phyloP scores from a whole-genome alignment of 1,140 invertebrate genomes.

The Anthonomus grandis region DNA sequence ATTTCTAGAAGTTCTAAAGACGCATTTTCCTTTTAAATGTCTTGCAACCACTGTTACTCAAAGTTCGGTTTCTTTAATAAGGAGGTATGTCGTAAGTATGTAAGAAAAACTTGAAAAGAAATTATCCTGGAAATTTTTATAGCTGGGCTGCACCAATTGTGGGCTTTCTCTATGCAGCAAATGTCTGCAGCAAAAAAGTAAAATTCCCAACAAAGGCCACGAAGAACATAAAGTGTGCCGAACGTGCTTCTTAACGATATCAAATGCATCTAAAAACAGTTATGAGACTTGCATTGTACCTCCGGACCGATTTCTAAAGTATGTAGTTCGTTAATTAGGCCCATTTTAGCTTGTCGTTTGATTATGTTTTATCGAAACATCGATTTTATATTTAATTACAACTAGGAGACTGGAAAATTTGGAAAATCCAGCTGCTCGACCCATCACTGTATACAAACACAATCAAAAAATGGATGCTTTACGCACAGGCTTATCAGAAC shows the following conservation, averaged over 20 bases:
- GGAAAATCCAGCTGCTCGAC: slow-evolving; percentile 48
- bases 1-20: no score
- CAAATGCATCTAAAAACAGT: slow-evolving; percentile 31
- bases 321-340: slow-evolving; percentile 17
- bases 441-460: slow-evolving; percentile 53
- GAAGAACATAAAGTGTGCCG: slow-evolving; percentile 52
- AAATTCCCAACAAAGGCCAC: slow-evolving; percentile 41
- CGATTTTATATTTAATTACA: slow-evolving; percentile 15
- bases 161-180: slow-evolving; percentile 63
- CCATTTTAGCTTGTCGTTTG: neutral
- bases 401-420: slow-evolving; percentile 47
- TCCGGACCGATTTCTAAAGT: slow-evolving; percentile 54
- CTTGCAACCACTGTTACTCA: slow-evolving; percentile 52
- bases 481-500: slow-evolving; percentile 45
- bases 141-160: slow-evolving; percentile 62
- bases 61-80: slow-evolving; percentile 54
- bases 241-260: slow-evolving; percentile 43
- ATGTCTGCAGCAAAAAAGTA: slow-evolving; percentile 54
- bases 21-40: no score
- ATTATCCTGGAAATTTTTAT: neutral
- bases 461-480: slow-evolving; percentile 47
- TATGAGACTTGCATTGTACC: slow-evolving; percentile 41
- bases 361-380: neutral
- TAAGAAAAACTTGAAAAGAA: neutral
- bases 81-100: slow-evolving; percentile 43